A percentile compares a stretch with the other conserved stretches of the same genome.
phyloP scores from a whole-genome alignment of 2,888 invertebrate genomes.

The Aradus depressus region DNA sequence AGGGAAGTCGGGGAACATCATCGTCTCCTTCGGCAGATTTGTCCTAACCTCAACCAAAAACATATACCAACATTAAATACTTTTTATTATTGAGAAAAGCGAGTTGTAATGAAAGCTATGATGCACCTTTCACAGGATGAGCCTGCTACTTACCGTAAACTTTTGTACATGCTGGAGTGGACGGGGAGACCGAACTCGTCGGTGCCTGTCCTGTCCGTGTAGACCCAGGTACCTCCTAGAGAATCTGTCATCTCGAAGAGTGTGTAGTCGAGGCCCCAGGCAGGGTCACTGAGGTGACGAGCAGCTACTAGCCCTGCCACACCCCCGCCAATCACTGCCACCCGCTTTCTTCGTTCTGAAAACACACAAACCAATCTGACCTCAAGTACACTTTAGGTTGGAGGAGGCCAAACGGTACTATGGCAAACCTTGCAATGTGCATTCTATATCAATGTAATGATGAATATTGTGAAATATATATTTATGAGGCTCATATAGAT shows the following conservation, averaged over 20 bases:
- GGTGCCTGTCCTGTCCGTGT: constrained; percentile 61
- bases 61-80: too few relatives aligned
- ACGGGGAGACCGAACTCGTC: constrained; percentile 68
- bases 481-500: too few relatives aligned
- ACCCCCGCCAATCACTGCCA: constrained; percentile 77
- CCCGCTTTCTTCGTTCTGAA: constrained; percentile 31
- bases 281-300: constrained; percentile 42
- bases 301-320: constrained; percentile 76
- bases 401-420: too few relatives aligned
- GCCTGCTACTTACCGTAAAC: constrained; percentile 53
- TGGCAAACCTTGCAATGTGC: too few relatives aligned
- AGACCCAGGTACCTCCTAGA: constrained; percentile 87
- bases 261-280: constrained; percentile 36
- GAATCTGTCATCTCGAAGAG: constrained; percentile 62
- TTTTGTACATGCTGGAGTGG: constrained; percentile 86
- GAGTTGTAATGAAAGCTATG: too few relatives aligned
- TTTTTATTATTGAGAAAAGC: too few relatives aligned
- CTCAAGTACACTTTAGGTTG: too few relatives aligned
- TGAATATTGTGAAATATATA: too few relatives aligned
- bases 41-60: constrained; percentile 64
- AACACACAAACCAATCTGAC: not conserved
- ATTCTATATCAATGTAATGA: too few relatives aligned
- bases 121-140: not conserved
- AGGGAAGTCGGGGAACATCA: constrained; percentile 81
- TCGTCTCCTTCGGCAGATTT: constrained; percentile 85